Percentiles rank a stretch among this genome's conserved stretches.
These are phyloP conservation scores for Poecilus cupreus DNA, from an alignment of 2,888 invertebrate species.

Conservation along the genomic window DNA sequence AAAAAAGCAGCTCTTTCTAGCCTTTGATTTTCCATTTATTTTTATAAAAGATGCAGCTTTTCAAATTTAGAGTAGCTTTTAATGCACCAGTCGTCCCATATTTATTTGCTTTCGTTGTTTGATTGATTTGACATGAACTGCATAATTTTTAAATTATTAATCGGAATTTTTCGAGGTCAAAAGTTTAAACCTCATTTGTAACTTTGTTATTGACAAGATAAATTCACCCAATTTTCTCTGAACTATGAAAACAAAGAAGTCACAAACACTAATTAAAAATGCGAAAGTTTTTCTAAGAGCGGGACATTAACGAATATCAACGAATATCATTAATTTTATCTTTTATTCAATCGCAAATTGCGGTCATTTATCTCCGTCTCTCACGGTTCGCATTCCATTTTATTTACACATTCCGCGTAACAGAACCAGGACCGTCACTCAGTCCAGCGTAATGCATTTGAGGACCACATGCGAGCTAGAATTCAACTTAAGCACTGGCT, in stretches of 20 bases:
- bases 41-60: too few species aligned
- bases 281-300: neutral
- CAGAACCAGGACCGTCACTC: neutral
- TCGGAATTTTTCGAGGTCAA: neutral
- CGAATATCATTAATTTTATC: neutral
- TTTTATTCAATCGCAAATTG: neutral
- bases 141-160: neutral
- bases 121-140: too few species aligned
- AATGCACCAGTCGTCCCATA: too few species aligned
- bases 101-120: too few species aligned
- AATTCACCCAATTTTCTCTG: neutral
- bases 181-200: too few species aligned
- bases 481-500: neutral
- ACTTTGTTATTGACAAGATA: neutral
- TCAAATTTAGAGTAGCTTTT: too few species aligned
- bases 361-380: neutral
- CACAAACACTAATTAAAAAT: neutral
- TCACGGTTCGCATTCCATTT: neutral
- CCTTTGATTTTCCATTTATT: too few species aligned
- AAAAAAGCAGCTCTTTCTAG: too few species aligned
- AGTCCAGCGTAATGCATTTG: conserved; percentile 15
- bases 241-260: neutral
- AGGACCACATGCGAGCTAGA: conserved; percentile 4
- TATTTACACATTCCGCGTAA: conserved; percentile 7
- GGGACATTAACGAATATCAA: neutral